phyloP scores from a whole-genome alignment of 2,113 vertebrate species.

The Colinus virginianus region DNA sequence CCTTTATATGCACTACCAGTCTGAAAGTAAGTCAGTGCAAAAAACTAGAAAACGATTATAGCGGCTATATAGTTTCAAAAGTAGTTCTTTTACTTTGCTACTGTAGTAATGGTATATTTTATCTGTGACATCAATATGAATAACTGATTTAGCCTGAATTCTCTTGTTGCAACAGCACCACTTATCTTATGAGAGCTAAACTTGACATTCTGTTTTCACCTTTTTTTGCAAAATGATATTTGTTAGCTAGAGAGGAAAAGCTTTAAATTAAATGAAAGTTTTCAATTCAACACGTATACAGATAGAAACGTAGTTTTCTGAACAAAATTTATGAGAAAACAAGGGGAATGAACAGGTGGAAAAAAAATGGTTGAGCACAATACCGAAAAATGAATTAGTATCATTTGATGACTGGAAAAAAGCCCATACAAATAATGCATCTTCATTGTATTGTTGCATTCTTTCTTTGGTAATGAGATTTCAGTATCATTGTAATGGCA shows the following conservation, averaged over 20 bases:
- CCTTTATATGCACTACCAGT: background rate
- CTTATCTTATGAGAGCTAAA: background rate
- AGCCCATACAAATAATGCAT: background rate
- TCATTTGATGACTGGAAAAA: background rate
- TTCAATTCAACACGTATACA: background rate
- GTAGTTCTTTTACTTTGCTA: no score
- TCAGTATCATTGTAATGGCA: background rate
- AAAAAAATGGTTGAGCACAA: background rate
- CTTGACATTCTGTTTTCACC: background rate
- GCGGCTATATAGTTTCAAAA: background rate
- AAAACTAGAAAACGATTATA: background rate
- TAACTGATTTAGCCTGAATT: background rate
- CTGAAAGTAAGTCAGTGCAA: background rate
- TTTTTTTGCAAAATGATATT: background rate
- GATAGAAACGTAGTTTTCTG: background rate
- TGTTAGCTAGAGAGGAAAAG: background rate
- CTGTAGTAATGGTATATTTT: background rate
- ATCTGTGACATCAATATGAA: background rate
- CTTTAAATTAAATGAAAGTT: background rate
- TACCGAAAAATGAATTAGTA: background rate
- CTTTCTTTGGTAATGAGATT: background rate
- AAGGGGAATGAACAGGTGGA: background rate
- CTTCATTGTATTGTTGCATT: background rate
- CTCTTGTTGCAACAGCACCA: background rate
- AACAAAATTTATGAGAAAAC: background rate